phyloP scores from a whole-genome alignment of 2,888 invertebrate genomes.

The Eupithecia dodoneata region DNA sequence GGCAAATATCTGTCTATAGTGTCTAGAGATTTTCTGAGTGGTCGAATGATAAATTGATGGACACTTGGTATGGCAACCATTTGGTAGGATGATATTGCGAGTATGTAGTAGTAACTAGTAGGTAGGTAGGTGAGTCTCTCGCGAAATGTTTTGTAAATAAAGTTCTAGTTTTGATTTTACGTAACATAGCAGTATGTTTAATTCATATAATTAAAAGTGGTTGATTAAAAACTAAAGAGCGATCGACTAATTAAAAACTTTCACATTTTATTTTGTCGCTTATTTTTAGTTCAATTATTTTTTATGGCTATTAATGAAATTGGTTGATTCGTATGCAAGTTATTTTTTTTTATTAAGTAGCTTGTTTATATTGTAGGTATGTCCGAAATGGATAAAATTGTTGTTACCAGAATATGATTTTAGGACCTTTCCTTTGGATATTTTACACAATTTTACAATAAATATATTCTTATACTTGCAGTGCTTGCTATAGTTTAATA shows the following conservation, averaged over 20 bases:
- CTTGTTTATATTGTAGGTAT: too few species aligned
- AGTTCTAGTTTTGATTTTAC: neutral
- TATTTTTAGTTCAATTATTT: neutral
- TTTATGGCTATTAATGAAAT: neutral
- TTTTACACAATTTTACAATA: too few species aligned
- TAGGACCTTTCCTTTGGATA: too few species aligned
- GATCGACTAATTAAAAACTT: neutral
- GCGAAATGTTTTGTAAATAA: neutral
- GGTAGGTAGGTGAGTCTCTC: neutral
- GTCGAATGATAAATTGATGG: neutral
- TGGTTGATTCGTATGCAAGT: neutral
- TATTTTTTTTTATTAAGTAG: neutral
- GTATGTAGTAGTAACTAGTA: neutral
- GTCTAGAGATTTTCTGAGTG: neutral
- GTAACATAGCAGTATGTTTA: neutral
- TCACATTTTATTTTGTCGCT: neutral
- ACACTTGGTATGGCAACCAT: neutral
- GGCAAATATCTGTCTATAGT: neutral
- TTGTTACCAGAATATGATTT: too few species aligned
- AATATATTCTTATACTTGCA: neutral
- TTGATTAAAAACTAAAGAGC: neutral
- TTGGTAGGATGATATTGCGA: neutral
- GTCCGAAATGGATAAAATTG: too few species aligned
- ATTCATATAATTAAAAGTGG: neutral
- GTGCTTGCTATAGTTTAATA: neutral